phyloP scores from a whole-genome alignment of 1,140 invertebrate genomes.

The Frieseomelitta varia region DNA sequence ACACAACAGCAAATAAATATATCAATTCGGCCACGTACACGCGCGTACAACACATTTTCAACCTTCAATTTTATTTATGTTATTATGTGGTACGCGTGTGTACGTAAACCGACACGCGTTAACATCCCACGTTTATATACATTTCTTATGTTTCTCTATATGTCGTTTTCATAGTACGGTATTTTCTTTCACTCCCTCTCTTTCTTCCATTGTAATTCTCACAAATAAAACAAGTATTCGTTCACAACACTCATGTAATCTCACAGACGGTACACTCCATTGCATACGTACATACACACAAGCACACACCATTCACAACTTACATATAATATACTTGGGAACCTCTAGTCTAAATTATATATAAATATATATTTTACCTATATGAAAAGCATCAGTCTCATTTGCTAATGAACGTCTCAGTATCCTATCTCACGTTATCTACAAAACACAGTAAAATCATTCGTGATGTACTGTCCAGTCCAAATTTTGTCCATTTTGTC shows the following conservation, averaged over 20 bases:
- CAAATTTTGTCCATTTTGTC: not conserved
- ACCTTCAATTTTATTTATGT: not conserved
- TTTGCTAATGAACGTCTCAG: slow-evolving; percentile 69
- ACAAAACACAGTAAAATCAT: slow-evolving; percentile 39
- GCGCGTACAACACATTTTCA: not conserved
- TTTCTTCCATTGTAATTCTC: not conserved
- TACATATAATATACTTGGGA: slow-evolving; percentile 74
- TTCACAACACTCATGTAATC: no score
- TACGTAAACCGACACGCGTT: slow-evolving; percentile 55
- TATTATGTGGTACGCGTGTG: slow-evolving; percentile 28
- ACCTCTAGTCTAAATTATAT: slow-evolving; percentile 79
- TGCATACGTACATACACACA: no score
- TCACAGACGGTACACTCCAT: no score
- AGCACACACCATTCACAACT: slow-evolving; percentile 66
- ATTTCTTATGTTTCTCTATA: slow-evolving; percentile 39
- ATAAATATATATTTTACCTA: slow-evolving; percentile 82
- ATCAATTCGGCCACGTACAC: slow-evolving; percentile 53
- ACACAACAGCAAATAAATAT: slow-evolving; percentile 74
- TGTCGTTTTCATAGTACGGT: not conserved
- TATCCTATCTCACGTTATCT: slow-evolving; percentile 54
- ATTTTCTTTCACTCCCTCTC: not conserved
- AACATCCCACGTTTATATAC: slow-evolving; percentile 69
- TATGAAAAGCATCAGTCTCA: slow-evolving; percentile 82
- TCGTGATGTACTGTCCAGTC: not conserved
- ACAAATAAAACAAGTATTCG: not conserved